phyloP scores from a whole-genome alignment of 2,888 invertebrate species.

The Hermodice carunculata region DNA sequence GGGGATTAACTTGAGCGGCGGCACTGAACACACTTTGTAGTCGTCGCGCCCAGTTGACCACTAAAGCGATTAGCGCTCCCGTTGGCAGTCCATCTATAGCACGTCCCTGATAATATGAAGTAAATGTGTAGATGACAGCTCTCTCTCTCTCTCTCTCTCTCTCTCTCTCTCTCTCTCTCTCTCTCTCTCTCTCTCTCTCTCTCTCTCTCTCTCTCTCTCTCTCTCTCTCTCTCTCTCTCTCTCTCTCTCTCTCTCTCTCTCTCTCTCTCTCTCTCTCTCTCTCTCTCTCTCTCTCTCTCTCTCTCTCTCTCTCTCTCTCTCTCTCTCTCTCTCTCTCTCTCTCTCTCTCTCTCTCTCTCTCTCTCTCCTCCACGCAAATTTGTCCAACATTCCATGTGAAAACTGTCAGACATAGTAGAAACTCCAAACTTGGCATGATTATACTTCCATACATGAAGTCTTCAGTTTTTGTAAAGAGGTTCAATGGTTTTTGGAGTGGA shows the following conservation, averaged over 20 bases:
- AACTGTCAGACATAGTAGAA: no score
- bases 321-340: constrained; percentile 35
- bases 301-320: constrained; percentile 29
- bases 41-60: no score
- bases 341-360: constrained; percentile 20
- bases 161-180: constrained; percentile 3
- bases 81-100: no score
- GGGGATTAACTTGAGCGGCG: no score
- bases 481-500: no score
- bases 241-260: constrained; percentile 38
- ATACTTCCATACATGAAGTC: no score
- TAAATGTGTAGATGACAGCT: not conserved
- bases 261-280: constrained; percentile 31
- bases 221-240: constrained; percentile 7
- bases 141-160: no score
- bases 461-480: no score
- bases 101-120: not conserved
- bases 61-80: no score
- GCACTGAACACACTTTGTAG: no score
- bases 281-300: constrained; percentile 29
- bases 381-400: no score
- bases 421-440: no score
- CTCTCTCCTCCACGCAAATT: constrained; percentile 9
- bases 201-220: constrained; percentile 21
- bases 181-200: constrained; percentile 14